Evolutionary conservation across 2,113 vertebrate genomes (phyloP).

Genomic region (Gadus macrocephalus): DNA sequence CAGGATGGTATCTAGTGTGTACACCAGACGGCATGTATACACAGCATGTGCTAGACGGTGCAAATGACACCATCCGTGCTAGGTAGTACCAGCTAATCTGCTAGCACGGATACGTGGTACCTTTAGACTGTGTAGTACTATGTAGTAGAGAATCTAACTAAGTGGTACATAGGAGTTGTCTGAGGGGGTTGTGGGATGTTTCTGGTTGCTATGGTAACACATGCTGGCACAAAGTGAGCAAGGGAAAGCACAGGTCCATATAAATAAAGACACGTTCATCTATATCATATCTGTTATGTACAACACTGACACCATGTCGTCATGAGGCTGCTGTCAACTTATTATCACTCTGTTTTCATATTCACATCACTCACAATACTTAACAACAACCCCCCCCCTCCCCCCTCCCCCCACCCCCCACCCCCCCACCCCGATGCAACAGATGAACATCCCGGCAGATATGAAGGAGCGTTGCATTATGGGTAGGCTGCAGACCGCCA

Average conservation of each 20-base stretch:
- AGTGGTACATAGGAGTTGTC: too few species aligned
- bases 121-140: neutral
- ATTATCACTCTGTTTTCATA: slow-evolving; percentile 45
- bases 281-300: slow-evolving; percentile 22
- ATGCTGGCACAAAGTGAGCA: neutral
- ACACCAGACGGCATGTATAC: too few species aligned
- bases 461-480: slow-evolving; percentile 57
- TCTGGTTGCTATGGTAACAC: neutral
- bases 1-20: too few species aligned
- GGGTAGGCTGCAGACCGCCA: slow-evolving; percentile 58
- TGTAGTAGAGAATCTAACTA: too few species aligned
- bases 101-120: neutral
- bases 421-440: neutral
- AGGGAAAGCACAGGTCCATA: neutral
- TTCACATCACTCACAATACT: slow-evolving; percentile 50
- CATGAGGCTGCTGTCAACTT: slow-evolving; percentile 37
- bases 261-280: slow-evolving; percentile 1
- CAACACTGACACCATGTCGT: too few species aligned
- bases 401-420: slow-evolving; percentile 5
- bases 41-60: too few species aligned
- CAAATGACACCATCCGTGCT: neutral
- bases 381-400: slow-evolving; percentile 38
- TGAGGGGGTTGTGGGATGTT: neutral
- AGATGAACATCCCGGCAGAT: slow-evolving; percentile 38
- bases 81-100: neutral